These are phyloP conservation scores for Cynopterus brachyotis DNA, from an alignment of 2,113 vertebrate genomes.

Conservation along the genomic window DNA sequence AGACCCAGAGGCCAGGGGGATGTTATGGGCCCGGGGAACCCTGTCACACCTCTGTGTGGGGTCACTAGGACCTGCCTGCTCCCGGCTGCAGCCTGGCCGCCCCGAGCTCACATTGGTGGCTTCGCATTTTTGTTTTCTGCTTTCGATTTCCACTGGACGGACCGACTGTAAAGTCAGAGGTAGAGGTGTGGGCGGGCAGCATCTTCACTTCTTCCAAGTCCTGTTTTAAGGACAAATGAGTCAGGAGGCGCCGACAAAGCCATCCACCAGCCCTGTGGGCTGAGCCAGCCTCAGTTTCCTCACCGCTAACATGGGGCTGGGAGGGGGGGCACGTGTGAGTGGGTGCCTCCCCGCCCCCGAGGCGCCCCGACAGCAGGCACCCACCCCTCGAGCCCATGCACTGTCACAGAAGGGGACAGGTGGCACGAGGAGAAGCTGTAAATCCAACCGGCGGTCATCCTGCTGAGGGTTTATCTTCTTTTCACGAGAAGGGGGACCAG, in stretches of 20 bases:
- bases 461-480: conserved; percentile 74
- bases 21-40: conserved; percentile 67
- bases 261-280: background rate
- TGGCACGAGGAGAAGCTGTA: conserved; percentile 65
- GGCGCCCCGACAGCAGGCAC: background rate
- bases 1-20: conserved; percentile 67
- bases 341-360: rapidly evolving
- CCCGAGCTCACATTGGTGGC: rapidly evolving
- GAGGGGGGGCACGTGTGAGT: rapidly evolving
- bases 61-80: background rate
- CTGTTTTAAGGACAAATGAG: background rate
- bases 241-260: background rate
- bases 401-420: conserved; percentile 66
- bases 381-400: background rate
- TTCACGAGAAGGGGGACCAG: conserved; percentile 74
- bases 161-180: background rate
- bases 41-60: conserved; percentile 65
- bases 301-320: rapidly evolving
- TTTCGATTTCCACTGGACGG: background rate
- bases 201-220: background rate
- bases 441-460: conserved; percentile 75
- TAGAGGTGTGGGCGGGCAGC: background rate
- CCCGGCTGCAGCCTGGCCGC: background rate
- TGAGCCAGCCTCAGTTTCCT: background rate
- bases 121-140: background rate